Percentiles rank a stretch among this genome's conserved stretches.
Evolutionary conservation across 2,113 vertebrate species (phyloP).

Genomic region (Puffinus mauretanicus): DNA sequence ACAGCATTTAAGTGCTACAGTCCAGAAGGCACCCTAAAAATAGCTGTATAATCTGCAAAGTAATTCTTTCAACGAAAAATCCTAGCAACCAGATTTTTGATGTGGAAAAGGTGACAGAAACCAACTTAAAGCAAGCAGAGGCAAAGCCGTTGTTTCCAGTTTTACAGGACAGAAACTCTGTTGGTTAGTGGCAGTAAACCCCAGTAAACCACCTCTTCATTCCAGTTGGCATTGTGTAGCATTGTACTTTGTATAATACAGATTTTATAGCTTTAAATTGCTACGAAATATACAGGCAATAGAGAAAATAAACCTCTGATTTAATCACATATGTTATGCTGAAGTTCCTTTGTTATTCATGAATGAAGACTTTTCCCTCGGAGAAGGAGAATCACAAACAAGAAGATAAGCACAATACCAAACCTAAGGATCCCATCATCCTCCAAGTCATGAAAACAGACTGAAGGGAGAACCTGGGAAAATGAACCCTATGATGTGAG

Average conservation of each 20-base stretch:
- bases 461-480: neutral
- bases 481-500: neutral
- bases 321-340: neutral
- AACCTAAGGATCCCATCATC: neutral
- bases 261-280: neutral
- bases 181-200: neutral
- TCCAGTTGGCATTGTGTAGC: neutral
- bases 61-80: neutral
- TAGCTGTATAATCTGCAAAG: neutral
- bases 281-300: neutral
- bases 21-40: neutral
- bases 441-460: neutral
- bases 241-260: neutral
- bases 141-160: neutral
- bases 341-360: neutral
- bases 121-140: neutral
- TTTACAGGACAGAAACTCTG: neutral
- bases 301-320: neutral
- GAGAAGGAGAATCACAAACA: neutral
- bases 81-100: neutral
- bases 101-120: neutral
- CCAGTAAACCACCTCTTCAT: neutral
- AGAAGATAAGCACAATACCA: neutral
- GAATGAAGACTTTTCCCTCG: neutral
- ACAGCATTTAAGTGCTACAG: neutral